Percentiles rank a stretch among this genome's conserved stretches.
These are phyloP conservation scores for Oryzias dopingdopingensis DNA, from an alignment of 2,797 vertebrate genomes.

Conservation along the genomic window DNA sequence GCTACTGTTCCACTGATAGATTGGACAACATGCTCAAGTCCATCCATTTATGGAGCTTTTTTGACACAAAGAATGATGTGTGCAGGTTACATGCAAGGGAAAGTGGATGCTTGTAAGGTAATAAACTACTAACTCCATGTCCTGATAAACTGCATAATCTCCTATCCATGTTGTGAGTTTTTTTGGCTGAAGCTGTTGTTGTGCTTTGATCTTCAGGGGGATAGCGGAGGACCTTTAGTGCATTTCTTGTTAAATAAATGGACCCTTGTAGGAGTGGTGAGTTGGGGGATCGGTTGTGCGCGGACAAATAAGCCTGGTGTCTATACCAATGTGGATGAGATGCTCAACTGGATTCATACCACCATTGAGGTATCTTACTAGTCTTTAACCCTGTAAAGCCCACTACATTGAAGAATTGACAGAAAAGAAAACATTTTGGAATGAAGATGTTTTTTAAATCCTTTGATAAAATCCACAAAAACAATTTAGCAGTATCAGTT, in stretches of 20 bases:
- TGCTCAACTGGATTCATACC: conserved; percentile 85
- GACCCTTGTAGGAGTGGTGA: conserved; percentile 87
- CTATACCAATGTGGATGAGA: conserved; percentile 80
- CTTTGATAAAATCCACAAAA: no score
- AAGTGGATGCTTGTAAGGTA: conserved; percentile 92
- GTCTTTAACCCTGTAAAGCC: no score
- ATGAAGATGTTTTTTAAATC: no score
- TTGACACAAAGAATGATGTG: conserved; percentile 86
- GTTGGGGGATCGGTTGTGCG: conserved; percentile 92
- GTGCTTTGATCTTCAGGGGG: conserved; percentile 76
- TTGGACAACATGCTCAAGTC: conserved; percentile 70
- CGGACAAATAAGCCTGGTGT: conserved; percentile 79
- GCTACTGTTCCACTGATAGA: conserved; percentile 77
- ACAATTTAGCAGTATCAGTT: no score
- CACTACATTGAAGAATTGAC: no score
- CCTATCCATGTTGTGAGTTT: no score
- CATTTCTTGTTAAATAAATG: conserved; percentile 50
- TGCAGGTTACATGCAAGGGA: conserved; percentile 79
- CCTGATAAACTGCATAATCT: no score
- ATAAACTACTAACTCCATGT: background rate
- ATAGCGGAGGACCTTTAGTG: conserved; percentile 92
- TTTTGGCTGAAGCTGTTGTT: no score
- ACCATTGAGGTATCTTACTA: conserved; percentile 76
- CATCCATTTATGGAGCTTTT: conserved; percentile 68
- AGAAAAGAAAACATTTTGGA: no score